Percentiles rank a stretch among this genome's conserved stretches.
Evolutionary conservation across 1,140 invertebrate species (phyloP).

Genomic region (Leptinotarsa texana): DNA sequence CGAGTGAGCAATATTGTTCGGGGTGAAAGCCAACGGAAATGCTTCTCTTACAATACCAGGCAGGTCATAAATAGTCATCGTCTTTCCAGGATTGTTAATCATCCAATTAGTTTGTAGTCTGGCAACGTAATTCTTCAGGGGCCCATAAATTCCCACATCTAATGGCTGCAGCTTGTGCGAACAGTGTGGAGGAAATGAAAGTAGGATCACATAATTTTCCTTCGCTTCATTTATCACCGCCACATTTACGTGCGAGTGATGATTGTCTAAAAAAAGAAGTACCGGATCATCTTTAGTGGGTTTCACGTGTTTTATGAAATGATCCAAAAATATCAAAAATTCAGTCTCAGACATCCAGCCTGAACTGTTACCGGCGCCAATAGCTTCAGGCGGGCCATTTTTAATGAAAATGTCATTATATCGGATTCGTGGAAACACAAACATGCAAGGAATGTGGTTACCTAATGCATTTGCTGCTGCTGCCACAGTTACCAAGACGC

Average conservation of each 20-base stretch:
- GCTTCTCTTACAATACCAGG: constrained; percentile 39
- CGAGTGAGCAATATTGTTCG: constrained; percentile 55
- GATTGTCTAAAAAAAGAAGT: constrained; percentile 47
- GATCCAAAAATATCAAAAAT: constrained; percentile 50
- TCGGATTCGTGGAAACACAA: constrained; percentile 49
- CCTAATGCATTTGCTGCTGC: constrained; percentile 48
- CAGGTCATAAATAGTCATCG: constrained; percentile 59
- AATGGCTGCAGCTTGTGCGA: constrained; percentile 56
- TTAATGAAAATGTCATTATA: constrained; percentile 25
- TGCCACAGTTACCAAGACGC: constrained; percentile 14
- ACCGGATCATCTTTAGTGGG: constrained; percentile 45
- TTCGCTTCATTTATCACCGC: constrained; percentile 41
- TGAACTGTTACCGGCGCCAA: constrained; percentile 23
- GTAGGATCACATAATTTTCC: constrained; percentile 50
- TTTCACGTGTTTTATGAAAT: constrained; percentile 48
- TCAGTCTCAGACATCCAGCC: constrained; percentile 24
- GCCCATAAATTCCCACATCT: constrained; percentile 51
- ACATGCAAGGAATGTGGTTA: constrained; percentile 53
- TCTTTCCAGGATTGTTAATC: constrained; percentile 55
- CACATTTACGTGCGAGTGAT: constrained; percentile 39
- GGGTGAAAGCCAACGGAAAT: constrained; percentile 52
- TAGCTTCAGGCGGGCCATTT: constrained; percentile 26
- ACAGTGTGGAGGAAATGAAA: constrained; percentile 54
- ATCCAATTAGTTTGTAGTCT: constrained; percentile 55
- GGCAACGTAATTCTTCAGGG: constrained; percentile 53